Base-by-base conservation (phyloP, 2,113 vertebrate species). In the Cavia aperea region DNA sequence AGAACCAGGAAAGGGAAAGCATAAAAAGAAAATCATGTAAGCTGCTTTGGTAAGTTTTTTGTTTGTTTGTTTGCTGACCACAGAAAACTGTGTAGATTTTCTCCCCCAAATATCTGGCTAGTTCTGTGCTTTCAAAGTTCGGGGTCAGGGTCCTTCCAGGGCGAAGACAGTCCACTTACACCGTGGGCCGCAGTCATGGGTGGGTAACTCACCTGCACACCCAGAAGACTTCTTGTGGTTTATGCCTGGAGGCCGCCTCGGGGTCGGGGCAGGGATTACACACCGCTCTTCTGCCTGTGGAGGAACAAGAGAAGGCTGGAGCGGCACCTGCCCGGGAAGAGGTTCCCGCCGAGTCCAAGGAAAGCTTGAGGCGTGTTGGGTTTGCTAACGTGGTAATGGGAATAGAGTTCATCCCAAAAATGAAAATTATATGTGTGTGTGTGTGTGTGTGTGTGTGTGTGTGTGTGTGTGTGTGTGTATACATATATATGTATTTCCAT, bases 121-220 rank as follows among this genome's bases (percentile, higher is more conserved):
- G 10, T 89, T 14, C 65, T 92, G 12, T 89, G 5, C 49, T 92
- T 96, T 86, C 54, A 92, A 62, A 81, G 58, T 9, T 89, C 77
- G 36, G 4, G 11, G 19, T 31, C 2, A 31, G 26, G 31, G 8
- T 77, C 11, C 72, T 93, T 29, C 56, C 36, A 90, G 6, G 81
- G 23, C 16, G 46, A 72, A 90, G 54, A 70, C 21, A 43, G 18
- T 36, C 29, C 14, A 36, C 36, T 92, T 60, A 51, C 21, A 84
- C 49, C 29, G 11, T 46, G 68, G 49, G 14, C 39, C n/a, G 92
- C 66, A 7, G 10, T 86, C 78, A 78, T 21, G 54, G 33, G 39
- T 66, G 56, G 92, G 79, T 70, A 86, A 86, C 70, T 75, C 75
- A 58, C 46, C 51, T 58, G 4, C 46, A 73, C 88, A 68, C 79